Percentiles rank a stretch among this genome's conserved stretches.
phyloP scores from a whole-genome alignment of 2,797 vertebrate genomes.

The Acrossocheilus wenchowensis region DNA sequence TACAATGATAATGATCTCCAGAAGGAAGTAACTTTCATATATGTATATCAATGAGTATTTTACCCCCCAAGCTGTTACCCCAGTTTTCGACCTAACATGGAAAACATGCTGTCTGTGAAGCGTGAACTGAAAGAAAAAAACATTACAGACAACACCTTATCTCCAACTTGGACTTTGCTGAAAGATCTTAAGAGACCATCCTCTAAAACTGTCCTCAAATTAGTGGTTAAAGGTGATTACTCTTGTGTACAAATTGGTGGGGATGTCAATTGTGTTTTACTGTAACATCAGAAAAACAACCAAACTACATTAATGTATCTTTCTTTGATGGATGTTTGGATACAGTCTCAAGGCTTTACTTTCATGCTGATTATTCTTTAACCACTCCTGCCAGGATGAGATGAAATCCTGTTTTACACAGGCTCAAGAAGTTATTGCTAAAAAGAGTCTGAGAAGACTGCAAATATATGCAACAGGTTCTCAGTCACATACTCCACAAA shows the following conservation, averaged over 20 bases:
- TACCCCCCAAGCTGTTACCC: background rate
- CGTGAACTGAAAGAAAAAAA: background rate
- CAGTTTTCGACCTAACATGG: background rate
- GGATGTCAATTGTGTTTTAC: accelerated
- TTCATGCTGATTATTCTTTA: background rate
- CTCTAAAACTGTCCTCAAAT: background rate
- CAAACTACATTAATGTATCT: background rate
- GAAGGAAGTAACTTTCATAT: background rate
- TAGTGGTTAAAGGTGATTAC: constrained; percentile 24
- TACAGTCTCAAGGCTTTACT: too few species aligned
- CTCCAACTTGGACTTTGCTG: constrained; percentile 41
- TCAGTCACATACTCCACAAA: background rate
- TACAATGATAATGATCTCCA: background rate
- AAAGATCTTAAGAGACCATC: constrained; percentile 3
- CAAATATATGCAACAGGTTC: constrained; percentile 38
- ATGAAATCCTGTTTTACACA: constrained; percentile 29
- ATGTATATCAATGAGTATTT: background rate
- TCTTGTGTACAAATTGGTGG: constrained; percentile 1
- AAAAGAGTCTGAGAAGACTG: background rate
- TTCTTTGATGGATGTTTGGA: accelerated
- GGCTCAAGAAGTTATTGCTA: background rate
- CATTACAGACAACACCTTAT: background rate
- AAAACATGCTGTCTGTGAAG: constrained; percentile 18
- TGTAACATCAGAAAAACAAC: constrained; percentile 12
- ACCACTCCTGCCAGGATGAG: constrained; percentile 44